phyloP scores from a whole-genome alignment of 1,140 invertebrate species.

The Lerema accius region DNA sequence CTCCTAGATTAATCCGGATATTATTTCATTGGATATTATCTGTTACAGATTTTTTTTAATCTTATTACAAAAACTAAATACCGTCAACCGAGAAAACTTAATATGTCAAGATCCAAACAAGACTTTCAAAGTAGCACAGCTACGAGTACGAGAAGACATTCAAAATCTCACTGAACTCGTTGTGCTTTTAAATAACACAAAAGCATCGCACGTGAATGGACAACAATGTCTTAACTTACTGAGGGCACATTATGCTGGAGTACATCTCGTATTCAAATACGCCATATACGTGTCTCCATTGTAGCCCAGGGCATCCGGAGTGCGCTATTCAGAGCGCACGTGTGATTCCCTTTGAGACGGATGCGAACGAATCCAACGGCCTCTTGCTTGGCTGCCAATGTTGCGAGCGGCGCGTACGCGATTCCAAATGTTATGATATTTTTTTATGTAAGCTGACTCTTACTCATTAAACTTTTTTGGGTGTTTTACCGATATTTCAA shows the following conservation, averaged over 20 bases:
- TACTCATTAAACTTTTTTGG: too few relatives aligned
- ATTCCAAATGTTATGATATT: too few relatives aligned
- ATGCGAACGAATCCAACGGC: constrained; percentile 37
- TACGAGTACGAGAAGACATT: not conserved
- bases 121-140: constrained; percentile 12
- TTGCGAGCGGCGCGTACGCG: not conserved
- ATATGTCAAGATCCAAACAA: not conserved
- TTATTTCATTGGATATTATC: too few relatives aligned
- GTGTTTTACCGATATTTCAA: too few relatives aligned
- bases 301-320: constrained; percentile 55
- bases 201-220: constrained; percentile 19
- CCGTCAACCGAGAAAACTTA: too few relatives aligned
- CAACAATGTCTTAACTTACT: constrained; percentile 33
- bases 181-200: constrained; percentile 6
- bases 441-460: too few relatives aligned
- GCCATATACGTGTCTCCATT: constrained; percentile 43
- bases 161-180: constrained; percentile 19
- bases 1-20: too few relatives aligned
- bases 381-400: constrained; percentile 5
- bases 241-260: constrained; percentile 35
- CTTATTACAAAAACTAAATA: too few relatives aligned
- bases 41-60: too few relatives aligned
- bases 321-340: constrained; percentile 57
- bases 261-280: constrained; percentile 36
- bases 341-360: constrained; percentile 55